phyloP scores from a whole-genome alignment of 1,140 invertebrate genomes.

The Harpegnathos saltator region DNA sequence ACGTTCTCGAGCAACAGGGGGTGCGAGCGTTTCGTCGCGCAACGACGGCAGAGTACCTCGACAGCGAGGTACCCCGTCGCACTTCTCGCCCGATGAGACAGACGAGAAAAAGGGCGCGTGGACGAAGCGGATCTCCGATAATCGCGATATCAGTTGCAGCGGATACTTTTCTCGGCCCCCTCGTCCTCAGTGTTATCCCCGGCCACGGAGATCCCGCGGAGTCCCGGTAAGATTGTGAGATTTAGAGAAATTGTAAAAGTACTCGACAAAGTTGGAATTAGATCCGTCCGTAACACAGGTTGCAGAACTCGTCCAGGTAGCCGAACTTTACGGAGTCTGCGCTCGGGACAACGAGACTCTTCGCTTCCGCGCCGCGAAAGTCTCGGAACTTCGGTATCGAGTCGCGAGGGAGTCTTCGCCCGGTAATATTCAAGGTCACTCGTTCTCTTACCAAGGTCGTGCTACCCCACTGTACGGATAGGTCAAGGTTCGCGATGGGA shows the following conservation, averaged over 20 bases:
- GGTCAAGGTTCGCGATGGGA: constrained; percentile 67
- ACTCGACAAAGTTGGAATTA: constrained; percentile 54
- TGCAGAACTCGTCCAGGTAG: constrained; percentile 51
- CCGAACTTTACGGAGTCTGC: constrained; percentile 66
- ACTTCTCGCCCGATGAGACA: too few relatives aligned
- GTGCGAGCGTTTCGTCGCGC: too few relatives aligned
- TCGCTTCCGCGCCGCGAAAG: constrained; percentile 66
- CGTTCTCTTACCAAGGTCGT: constrained; percentile 54
- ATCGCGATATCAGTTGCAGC: neutral
- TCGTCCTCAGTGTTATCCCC: neutral
- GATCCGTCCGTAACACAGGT: constrained; percentile 53
- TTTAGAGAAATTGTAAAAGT: constrained; percentile 59
- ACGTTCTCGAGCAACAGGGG: too few relatives aligned
- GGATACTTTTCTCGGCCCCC: neutral
- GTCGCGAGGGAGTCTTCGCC: constrained; percentile 60
- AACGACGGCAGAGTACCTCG: too few relatives aligned
- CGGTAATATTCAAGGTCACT: constrained; percentile 72
- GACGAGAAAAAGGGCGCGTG: neutral
- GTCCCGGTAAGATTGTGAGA: neutral
- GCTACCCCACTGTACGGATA: constrained; percentile 43
- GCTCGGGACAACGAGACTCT: constrained; percentile 69
- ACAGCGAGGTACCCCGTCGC: too few relatives aligned
- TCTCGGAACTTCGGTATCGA: constrained; percentile 73
- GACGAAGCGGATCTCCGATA: neutral
- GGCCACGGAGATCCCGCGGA: neutral